These are phyloP conservation scores for Drymodes brunneopygia DNA, from an alignment of 2,113 vertebrate genomes.

Conservation along the genomic window DNA sequence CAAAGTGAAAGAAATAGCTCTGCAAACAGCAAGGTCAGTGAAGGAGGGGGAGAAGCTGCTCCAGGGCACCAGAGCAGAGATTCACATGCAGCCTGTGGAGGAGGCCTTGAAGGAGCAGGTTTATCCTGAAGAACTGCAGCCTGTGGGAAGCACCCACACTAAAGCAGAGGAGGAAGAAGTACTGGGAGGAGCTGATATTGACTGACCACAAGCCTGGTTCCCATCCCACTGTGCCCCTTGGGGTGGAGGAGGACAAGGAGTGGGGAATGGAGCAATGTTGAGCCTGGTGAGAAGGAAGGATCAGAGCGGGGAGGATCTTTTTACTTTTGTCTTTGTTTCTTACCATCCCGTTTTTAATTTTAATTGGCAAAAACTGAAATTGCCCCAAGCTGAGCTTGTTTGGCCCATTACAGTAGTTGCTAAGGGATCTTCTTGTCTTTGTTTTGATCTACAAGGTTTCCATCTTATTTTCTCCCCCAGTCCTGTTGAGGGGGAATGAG, in stretches of 20 bases:
- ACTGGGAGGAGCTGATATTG: neutral
- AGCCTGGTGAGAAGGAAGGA: neutral
- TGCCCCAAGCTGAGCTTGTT: neutral
- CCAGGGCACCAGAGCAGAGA: neutral
- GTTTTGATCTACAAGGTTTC: neutral
- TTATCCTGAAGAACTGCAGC: neutral
- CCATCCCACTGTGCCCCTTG: fast-evolving
- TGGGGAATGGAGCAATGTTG: neutral
- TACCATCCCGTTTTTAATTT: neutral
- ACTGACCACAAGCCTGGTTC: neutral
- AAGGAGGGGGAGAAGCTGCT: neutral
- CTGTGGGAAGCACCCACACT: neutral
- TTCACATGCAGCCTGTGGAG: neutral
- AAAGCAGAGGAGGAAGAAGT: neutral
- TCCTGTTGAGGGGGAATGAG: neutral
- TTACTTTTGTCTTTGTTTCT: neutral
- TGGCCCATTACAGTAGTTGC: neutral
- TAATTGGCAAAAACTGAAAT: neutral
- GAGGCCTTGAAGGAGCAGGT: neutral
- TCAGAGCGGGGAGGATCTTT: neutral
- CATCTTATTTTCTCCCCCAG: neutral
- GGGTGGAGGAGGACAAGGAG: neutral
- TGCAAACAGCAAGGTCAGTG: neutral
- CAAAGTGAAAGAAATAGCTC: neutral
- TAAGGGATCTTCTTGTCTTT: neutral